Conservation (phyloP, 2,888 invertebrate genomes). For the Lutraria lutraria region DNA sequence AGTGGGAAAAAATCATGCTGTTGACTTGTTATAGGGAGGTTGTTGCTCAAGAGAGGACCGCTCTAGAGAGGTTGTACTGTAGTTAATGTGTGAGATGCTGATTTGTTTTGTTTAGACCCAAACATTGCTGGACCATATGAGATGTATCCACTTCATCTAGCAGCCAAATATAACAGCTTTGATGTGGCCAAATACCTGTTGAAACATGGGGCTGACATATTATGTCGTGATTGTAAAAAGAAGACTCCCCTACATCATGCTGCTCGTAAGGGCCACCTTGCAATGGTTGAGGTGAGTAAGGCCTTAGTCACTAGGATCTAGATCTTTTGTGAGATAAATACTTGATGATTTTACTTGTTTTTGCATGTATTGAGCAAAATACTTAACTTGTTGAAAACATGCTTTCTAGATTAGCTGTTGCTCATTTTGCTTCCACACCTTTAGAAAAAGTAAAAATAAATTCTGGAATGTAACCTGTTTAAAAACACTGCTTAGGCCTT, state of each 20-base stretch:
- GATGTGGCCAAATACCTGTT: slow-evolving; percentile 68
- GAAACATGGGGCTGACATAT: slow-evolving; percentile 62
- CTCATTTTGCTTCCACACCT: too few relatives aligned
- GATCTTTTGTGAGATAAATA: background rate
- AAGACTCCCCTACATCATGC: slow-evolving; percentile 74
- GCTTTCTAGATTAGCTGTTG: too few relatives aligned
- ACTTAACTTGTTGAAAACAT: too few relatives aligned
- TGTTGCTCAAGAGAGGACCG: too few relatives aligned
- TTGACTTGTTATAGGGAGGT: too few relatives aligned
- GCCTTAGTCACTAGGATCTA: background rate
- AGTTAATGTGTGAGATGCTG: too few relatives aligned
- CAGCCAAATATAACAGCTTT: slow-evolving; percentile 69
- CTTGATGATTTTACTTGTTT: background rate
- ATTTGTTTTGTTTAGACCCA: slow-evolving; percentile 51
- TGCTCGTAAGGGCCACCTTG: slow-evolving; percentile 67
- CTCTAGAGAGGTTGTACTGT: too few relatives aligned
- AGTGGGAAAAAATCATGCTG: too few relatives aligned
- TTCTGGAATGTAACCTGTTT: too few relatives aligned
- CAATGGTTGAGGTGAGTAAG: slow-evolving; percentile 64
- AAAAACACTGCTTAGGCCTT: too few relatives aligned
- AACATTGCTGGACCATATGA: slow-evolving; percentile 65
- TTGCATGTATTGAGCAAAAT: too few relatives aligned
- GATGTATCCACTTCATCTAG: slow-evolving; percentile 71
- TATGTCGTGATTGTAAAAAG: slow-evolving; percentile 69
- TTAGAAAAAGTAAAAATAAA: too few relatives aligned